Evolutionary conservation across 1,140 invertebrate genomes (phyloP).

Genomic region (Dendroctonus valens): DNA sequence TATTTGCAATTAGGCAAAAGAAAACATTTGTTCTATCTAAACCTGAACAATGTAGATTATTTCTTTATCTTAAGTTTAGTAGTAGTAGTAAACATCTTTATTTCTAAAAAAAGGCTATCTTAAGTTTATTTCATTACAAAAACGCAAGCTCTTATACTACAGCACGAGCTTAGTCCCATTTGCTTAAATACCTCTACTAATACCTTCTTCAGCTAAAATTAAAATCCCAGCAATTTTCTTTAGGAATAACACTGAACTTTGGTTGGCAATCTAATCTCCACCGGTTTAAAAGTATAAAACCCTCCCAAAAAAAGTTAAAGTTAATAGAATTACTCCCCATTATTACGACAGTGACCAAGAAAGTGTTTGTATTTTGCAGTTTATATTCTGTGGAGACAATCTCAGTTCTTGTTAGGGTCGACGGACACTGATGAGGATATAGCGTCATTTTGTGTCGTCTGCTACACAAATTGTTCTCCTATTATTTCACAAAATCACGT

Average conservation of each 20-base stretch:
- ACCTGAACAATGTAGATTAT: neutral
- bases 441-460: conserved; percentile 16
- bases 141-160: too few species aligned
- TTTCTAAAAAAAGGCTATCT: too few species aligned
- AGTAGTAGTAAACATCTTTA: too few species aligned
- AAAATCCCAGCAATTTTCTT: too few species aligned
- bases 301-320: conserved; percentile 19
- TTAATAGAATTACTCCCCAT: conserved; percentile 23
- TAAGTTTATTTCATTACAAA: too few species aligned
- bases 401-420: conserved; percentile 18
- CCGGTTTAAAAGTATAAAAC: neutral
- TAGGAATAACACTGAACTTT: too few species aligned
- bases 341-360: conserved; percentile 18
- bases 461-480: conserved; percentile 9
- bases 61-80: too few species aligned
- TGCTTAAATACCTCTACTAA: too few species aligned
- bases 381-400: conserved; percentile 17
- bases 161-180: too few species aligned
- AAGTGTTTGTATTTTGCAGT: conserved; percentile 22
- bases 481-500: conserved; percentile 16
- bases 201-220: too few species aligned
- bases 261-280: conserved; percentile 4
- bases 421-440: conserved; percentile 22
- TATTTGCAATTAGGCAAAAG: too few species aligned
- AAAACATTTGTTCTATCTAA: too few species aligned